A percentile compares a stretch with the other conserved stretches of the same genome.
Evolutionary conservation across 2,113 vertebrate genomes (phyloP).

Genomic region (Coracopsis vasa): DNA sequence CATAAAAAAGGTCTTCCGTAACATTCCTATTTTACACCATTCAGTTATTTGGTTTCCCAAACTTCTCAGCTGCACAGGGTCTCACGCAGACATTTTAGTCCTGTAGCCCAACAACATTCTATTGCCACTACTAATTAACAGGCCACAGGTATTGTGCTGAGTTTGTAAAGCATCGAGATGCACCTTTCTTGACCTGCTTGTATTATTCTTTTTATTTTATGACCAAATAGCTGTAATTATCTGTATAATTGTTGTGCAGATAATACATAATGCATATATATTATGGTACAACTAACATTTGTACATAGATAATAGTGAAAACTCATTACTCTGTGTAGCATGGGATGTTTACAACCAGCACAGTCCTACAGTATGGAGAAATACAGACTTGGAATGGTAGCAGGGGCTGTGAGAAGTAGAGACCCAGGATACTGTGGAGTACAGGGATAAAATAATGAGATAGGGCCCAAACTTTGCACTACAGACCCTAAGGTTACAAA

Average conservation of each 20-base stretch:
- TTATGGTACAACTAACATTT: background rate
- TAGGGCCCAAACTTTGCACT: background rate
- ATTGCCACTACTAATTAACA: background rate
- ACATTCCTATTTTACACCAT: background rate
- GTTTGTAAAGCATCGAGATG: background rate
- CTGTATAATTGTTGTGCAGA: background rate
- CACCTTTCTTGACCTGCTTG: background rate
- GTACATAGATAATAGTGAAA: background rate
- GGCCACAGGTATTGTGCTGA: background rate
- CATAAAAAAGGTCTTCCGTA: background rate
- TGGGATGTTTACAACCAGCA: background rate
- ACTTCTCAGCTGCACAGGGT: background rate
- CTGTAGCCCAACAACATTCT: background rate
- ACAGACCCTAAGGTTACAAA: background rate
- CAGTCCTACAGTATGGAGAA: background rate
- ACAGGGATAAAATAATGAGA: background rate
- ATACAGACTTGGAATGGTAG: background rate
- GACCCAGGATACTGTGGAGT: background rate
- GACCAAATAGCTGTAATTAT: background rate
- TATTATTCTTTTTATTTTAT: background rate
- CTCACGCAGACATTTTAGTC: background rate
- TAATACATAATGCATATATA: background rate
- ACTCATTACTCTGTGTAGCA: background rate
- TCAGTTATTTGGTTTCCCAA: background rate
- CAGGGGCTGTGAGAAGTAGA: background rate